A percentile compares a stretch with the other conserved stretches of the same genome.
Evolutionary conservation across 2,888 invertebrate species (phyloP).

Genomic region (Dynastes hyllus): DNA sequence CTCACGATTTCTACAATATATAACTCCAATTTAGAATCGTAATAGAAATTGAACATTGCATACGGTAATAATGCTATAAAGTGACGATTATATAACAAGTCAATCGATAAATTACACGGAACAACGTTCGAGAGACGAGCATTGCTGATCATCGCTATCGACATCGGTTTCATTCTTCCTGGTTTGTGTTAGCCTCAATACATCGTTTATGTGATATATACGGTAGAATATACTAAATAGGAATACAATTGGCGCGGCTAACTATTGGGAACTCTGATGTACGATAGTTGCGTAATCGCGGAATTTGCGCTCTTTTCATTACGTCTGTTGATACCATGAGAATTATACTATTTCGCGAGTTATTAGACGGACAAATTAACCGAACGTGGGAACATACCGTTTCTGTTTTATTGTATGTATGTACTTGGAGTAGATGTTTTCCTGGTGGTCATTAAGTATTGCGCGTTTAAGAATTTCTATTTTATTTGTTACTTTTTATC

Average conservation of each 20-base stretch:
- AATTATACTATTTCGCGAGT: conserved; percentile 14
- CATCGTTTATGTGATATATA: neutral
- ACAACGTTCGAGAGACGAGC: neutral
- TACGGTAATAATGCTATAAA: conserved; percentile 27
- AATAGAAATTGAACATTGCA: neutral
- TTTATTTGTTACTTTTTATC: too few relatives aligned
- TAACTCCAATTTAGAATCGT: neutral
- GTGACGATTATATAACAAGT: conserved; percentile 30
- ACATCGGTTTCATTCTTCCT: conserved; percentile 12
- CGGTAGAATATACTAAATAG: neutral
- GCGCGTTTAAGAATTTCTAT: too few relatives aligned
- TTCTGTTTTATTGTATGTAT: neutral
- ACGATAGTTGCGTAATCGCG: conserved; percentile 37
- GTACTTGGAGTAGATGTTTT: conserved; percentile 12
- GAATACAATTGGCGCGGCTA: neutral
- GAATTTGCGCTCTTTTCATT: conserved; percentile 27
- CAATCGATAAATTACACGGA: conserved; percentile 17
- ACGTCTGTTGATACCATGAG: conserved; percentile 34
- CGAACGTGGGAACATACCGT: conserved; percentile 29
- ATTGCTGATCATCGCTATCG: neutral
- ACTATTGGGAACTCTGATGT: neutral
- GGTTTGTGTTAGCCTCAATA: conserved; percentile 3
- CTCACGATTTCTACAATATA: neutral
- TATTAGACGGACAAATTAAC: neutral
- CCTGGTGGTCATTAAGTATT: neutral